These are phyloP conservation scores for Diadophis punctatus DNA, from an alignment of 2,113 vertebrate genomes.

Conservation along the genomic window DNA sequence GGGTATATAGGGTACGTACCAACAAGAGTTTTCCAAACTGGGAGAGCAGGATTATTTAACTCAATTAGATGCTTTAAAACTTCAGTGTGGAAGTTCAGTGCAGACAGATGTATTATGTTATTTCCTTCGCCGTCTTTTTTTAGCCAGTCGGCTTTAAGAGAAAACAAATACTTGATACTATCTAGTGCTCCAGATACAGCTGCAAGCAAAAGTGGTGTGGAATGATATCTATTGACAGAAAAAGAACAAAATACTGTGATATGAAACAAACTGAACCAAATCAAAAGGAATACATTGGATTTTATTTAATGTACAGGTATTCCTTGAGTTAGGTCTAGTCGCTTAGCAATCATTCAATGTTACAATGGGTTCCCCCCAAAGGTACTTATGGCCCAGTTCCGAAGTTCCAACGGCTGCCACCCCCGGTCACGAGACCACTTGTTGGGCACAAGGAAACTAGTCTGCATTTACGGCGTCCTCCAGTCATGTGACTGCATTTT, in stretches of 20 bases:
- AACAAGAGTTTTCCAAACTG: slow-evolving; percentile 73
- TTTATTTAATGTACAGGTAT: neutral
- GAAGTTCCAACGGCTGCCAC: neutral
- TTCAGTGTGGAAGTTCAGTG: slow-evolving; percentile 70
- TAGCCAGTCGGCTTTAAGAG: slow-evolving; percentile 67
- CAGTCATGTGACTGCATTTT: neutral
- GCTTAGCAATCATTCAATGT: neutral
- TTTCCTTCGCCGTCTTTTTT: slow-evolving; percentile 70
- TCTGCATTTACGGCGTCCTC: neutral
- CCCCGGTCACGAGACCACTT: neutral
- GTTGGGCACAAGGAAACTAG: neutral
- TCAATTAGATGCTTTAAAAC: slow-evolving; percentile 67
- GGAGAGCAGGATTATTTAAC: slow-evolving; percentile 65
- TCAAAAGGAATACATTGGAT: neutral
- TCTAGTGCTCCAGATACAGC: slow-evolving; percentile 72
- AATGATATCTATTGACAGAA: slow-evolving; percentile 57
- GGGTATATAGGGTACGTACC: slow-evolving; percentile 61
- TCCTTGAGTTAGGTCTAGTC: neutral
- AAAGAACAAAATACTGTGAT: neutral
- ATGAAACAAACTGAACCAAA: neutral
- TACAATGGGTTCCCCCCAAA: neutral
- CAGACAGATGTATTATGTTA: slow-evolving; percentile 70
- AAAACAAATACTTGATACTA: slow-evolving; percentile 68
- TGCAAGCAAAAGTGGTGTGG: slow-evolving; percentile 69
- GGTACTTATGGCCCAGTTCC: neutral